Base-by-base conservation (phyloP, 64 coral and sea anemone species). In the Dendrophyllia cribrosa region DNA sequence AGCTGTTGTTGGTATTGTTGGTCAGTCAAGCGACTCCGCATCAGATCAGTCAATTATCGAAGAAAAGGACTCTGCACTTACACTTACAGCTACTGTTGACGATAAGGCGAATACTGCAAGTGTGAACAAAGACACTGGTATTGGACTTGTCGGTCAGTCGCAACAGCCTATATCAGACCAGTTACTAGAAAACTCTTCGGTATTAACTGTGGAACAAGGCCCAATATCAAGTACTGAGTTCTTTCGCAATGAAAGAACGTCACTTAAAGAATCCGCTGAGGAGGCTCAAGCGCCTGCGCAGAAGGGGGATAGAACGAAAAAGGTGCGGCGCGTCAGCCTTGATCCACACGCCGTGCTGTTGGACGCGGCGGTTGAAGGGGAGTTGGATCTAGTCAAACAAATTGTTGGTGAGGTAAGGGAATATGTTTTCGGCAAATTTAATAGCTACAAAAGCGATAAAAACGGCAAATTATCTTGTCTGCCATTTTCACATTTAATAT, bases 271-370 rank as follows among this genome's bases (percentile, higher is more conserved):
- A 11, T 43, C 59, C 26, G 14, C 23, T 13, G 5, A 64, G 0
- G 43, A 8, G 7, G 43, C 0, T 64, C 34, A 44, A n/a, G 44
- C 61, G 44, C 60, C 9, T 22, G 62, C 16, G 70, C 48, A 43
- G 43, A 70, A 85, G 65, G 22, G 52, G 65, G 59, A 43, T 22
- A 93, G 22, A 71, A 93, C 24, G 68, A 98, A 98, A 70, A 90
- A 70, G 15, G 20, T 78, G 19, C 80, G 89, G 16, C 93, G 73
- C 19, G 97, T 98, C 26, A 98, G 91, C 43, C 88, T 98, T 2
- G 97, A 98, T 51, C 97, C 97, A 11, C 94, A 98, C 34, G 97
- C 97, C 6, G 97, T 98, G 43, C 66, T 98, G 11, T 88, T 98
- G 17, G 94, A 98, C 8, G 97, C 97, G 2, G 94, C 97, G n/a